Conservation (phyloP, 2,888 invertebrate genomes). For the Monopis laevigella region DNA sequence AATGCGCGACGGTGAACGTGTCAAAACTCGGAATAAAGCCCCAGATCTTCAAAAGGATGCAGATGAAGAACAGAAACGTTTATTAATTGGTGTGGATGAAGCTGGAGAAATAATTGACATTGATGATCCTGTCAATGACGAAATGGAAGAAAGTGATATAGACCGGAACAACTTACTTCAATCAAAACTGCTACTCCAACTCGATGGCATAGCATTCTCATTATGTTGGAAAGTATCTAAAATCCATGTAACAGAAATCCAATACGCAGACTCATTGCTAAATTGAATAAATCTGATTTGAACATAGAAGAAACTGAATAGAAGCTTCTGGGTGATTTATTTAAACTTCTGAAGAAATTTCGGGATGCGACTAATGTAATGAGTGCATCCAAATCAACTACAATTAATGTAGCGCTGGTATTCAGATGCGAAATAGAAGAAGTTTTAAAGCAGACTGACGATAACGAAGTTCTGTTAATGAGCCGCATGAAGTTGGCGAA, state of each 20-base stretch:
- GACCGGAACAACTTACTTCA: no score
- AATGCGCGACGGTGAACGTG: no score
- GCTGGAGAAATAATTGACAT: no score
- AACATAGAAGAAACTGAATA: background rate
- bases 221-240: background rate
- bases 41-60: no score
- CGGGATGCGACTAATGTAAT: background rate
- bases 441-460: constrained; percentile 15
- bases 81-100: no score
- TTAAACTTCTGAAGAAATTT: constrained; percentile 10
- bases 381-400: constrained; percentile 1
- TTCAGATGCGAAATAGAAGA: constrained; percentile 6
- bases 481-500: constrained; percentile 12
- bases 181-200: no score
- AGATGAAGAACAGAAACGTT: no score
- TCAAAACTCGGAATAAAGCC: no score
- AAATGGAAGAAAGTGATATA: no score
- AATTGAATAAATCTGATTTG: background rate
- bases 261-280: background rate
- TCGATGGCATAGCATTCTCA: no score
- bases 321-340: background rate
- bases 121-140: no score
- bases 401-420: constrained; percentile 8
- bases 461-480: no score
- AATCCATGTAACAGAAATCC: background rate